Percentiles rank a stretch among this genome's conserved stretches.
Evolutionary conservation across 2,113 vertebrate genomes (phyloP).

Genomic region (Mixornis gularis): DNA sequence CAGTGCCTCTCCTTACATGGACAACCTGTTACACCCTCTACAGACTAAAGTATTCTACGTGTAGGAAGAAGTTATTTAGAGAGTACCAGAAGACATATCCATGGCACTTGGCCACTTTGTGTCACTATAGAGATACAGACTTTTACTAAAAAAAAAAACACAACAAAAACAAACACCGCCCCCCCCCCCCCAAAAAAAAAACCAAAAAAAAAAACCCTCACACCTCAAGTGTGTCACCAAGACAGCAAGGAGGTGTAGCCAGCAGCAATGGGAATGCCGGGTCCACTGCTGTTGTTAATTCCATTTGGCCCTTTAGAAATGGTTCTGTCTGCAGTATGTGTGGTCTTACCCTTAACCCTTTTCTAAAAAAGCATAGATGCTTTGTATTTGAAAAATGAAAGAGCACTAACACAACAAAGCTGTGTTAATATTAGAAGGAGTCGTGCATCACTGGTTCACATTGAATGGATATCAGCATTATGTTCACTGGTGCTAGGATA

Average conservation of each 20-base stretch:
- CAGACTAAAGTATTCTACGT: background rate
- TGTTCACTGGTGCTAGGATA: constrained; percentile 53
- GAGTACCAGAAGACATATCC: background rate
- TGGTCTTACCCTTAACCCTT: background rate
- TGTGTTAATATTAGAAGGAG: constrained; percentile 42
- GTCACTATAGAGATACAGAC: background rate
- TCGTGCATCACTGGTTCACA: constrained; percentile 2
- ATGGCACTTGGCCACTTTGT: background rate
- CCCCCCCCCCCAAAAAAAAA: too few species aligned
- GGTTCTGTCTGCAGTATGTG: background rate
- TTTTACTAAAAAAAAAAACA: background rate
- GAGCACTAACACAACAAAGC: constrained; percentile 4
- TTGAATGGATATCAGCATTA: constrained; percentile 46
- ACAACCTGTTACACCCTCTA: background rate
- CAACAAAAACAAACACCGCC: background rate
- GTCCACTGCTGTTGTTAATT: background rate
- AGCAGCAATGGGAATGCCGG: background rate
- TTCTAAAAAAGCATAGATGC: background rate
- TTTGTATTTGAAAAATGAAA: constrained; percentile 1
- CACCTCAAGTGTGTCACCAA: background rate
- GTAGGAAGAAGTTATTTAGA: background rate
- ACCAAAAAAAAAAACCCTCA: background rate
- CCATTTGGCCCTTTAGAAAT: background rate
- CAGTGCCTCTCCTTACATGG: background rate
- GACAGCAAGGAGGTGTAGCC: rapidly evolving